Evolutionary conservation across 2,797 vertebrate genomes (phyloP).

Genomic region (Sebastes steindachneri): DNA sequence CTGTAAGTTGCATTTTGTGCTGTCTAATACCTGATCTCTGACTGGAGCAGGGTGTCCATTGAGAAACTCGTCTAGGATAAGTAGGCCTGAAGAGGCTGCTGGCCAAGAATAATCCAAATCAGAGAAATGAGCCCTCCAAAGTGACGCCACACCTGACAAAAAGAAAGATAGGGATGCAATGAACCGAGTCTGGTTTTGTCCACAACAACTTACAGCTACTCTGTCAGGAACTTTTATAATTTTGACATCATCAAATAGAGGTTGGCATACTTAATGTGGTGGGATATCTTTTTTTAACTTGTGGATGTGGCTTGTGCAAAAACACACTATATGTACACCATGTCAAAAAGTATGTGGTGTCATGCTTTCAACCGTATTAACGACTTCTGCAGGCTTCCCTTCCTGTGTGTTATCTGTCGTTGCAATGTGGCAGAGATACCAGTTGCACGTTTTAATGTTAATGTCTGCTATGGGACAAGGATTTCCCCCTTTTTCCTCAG

Average conservation of each 20-base stretch:
- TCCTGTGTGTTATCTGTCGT: conserved; percentile 49
- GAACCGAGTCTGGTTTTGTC: conserved; percentile 7
- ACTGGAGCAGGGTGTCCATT: conserved; percentile 85
- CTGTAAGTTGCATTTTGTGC: conserved; percentile 17
- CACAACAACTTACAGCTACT: conserved; percentile 21
- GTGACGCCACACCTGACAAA: conserved; percentile 83
- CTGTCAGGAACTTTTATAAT: not conserved
- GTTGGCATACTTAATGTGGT: not conserved
- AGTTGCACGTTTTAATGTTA: not conserved
- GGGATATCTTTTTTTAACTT: no score
- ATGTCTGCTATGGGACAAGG: not conserved
- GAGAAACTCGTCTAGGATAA: conserved; percentile 79
- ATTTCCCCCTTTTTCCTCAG: not conserved
- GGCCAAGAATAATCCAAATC: conserved; percentile 84
- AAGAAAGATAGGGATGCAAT: conserved; percentile 63
- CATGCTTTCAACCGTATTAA: conserved; percentile 25
- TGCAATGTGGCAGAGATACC: conserved; percentile 46
- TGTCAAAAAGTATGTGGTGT: not conserved
- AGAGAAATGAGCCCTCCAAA: conserved; percentile 82
- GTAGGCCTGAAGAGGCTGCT: conserved; percentile 79
- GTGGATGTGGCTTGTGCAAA: not conserved
- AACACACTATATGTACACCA: not conserved
- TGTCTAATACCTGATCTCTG: conserved; percentile 84
- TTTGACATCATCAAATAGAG: not conserved
- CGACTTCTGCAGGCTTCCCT: conserved; percentile 16